Percentiles rank a stretch among this genome's conserved stretches.
phyloP scores from a whole-genome alignment of 2,113 vertebrate species.

The Xiphorhynchus elegans region DNA sequence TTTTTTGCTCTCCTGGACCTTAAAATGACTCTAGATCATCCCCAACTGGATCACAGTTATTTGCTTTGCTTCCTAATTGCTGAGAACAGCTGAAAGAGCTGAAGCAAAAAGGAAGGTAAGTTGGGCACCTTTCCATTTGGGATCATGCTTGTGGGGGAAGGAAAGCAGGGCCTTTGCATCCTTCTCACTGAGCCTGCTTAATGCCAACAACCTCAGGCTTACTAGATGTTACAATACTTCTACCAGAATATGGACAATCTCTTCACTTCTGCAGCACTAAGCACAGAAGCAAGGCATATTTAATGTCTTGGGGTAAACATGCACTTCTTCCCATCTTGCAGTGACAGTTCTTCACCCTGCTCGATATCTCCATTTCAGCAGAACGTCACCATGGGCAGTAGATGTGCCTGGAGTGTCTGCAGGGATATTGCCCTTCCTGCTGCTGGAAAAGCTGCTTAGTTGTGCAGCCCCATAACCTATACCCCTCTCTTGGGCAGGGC shows the following conservation, averaged over 20 bases:
- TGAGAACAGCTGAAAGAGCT: slow-evolving; percentile 12
- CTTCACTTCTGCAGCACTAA: neutral
- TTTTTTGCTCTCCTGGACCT: neutral
- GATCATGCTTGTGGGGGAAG: neutral
- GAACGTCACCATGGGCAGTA: neutral
- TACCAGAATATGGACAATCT: neutral
- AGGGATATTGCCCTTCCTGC: neutral
- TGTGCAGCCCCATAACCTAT: neutral
- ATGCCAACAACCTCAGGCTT: neutral
- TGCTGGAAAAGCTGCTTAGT: neutral
- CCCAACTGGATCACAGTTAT: neutral
- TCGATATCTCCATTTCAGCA: neutral
- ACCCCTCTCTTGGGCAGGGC: neutral
- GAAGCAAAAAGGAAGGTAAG: neutral
- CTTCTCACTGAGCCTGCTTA: neutral
- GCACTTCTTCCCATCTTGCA: rapidly evolving
- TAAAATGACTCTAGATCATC: neutral
- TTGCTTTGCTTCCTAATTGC: slow-evolving; percentile 16
- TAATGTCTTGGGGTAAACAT: neutral
- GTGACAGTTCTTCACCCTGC: neutral
- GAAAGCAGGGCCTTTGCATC: neutral
- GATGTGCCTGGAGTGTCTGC: neutral
- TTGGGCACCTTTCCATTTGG: neutral
- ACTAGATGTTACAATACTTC: neutral
- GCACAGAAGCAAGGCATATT: rapidly evolving